Base-by-base conservation (phyloP, 2,888 invertebrate genomes). In the Limenitis camilla region DNA sequence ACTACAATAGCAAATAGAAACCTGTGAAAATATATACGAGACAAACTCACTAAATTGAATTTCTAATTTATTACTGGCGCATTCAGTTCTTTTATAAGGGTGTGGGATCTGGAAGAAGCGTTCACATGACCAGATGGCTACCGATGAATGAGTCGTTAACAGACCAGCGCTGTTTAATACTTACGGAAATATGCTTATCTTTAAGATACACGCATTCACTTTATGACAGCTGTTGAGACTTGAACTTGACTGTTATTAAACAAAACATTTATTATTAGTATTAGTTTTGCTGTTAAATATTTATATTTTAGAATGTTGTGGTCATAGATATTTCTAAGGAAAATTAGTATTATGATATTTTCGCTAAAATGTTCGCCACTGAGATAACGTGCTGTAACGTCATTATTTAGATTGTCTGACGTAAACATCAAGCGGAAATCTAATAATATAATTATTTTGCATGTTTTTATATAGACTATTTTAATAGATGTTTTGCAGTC, bases 101-200 rank as follows among this genome's bases (percentile, higher is more conserved):
- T 54, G 52, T 54, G 56, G 55, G 53, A 55, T 47, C 45, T 49
- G 48, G 45, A 49, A 45, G 51, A 56, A 56, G 44, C 48, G 56
- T 66, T 65, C 72, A 65, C 68, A 66, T 66, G 68, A 60, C 76
- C 81, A 83, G 78, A 82, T 83, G 82, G 80, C 74, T 64, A 61
- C 60, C 73, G 71, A 74, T 78, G 80, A 82, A 78, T 81, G 78
- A 76, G 69, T 71, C 74, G 77, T 77, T 81, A 82, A 81, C 60
- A 51, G 55, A 53, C 57, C 59, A 60, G 60, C 60, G 53, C 56
- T 53, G 56, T 55, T 58, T 35, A 39, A 41, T 48, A 42, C 38
- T 41, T 40, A 46, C 31, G 19, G 44, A 50, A 49, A 58, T 49
- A 39, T 33, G 40, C 29, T 33, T 31, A 32, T 42, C 49, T 50